Evolutionary conservation across 2,113 vertebrate genomes (phyloP), one percentile per base, ranked within the genome.

Genomic region (Grammomys surdaster): DNA sequence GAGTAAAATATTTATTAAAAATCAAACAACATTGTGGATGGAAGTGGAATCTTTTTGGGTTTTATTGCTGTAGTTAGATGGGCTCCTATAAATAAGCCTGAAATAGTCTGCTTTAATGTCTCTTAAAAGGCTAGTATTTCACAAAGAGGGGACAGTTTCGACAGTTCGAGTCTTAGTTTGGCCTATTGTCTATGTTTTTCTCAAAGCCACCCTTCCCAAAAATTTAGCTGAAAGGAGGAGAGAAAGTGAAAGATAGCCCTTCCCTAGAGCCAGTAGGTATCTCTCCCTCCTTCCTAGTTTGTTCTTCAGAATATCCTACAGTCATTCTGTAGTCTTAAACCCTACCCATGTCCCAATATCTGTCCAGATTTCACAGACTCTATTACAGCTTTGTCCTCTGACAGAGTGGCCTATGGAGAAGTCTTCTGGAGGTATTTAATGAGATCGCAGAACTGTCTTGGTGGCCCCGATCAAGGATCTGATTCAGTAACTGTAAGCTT

Each of bases 1-100:
- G 60, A 95, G 78, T 84, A 96, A 95, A 91, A 75, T 89, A 88
- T 92, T 94, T 94, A 94, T 89, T 94, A 96, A 95, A 94, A 94
- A 84, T 87, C 70, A 97, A 54, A 56, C 40, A 56, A 63, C 73
- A 90, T 80, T 93, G 73, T 92, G 86, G 48, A 94, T 89, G 75
- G 56, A 93, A 89, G 80, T n/a, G 4, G 91, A 93, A 92, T 96
- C 73, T 54, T 86, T 56, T 67, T 94, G 31, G 56, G 94, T 93
- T 82, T 90, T 58, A 75, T 93, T 81, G 28, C 60, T 87, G 31
- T 43, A 94, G 73, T 95, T 94, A 95, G 40, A 94, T 93, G 60
- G 76, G 90, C 84, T 97, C 63, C 33, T 95, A 72, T 84, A 95
- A 97, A 81, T 72, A 77, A 97, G 65, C 16, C 89, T 54, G 8